Evolutionary conservation across 2,797 vertebrate genomes (phyloP).

Genomic region (Myiotriccus ornatus): DNA sequence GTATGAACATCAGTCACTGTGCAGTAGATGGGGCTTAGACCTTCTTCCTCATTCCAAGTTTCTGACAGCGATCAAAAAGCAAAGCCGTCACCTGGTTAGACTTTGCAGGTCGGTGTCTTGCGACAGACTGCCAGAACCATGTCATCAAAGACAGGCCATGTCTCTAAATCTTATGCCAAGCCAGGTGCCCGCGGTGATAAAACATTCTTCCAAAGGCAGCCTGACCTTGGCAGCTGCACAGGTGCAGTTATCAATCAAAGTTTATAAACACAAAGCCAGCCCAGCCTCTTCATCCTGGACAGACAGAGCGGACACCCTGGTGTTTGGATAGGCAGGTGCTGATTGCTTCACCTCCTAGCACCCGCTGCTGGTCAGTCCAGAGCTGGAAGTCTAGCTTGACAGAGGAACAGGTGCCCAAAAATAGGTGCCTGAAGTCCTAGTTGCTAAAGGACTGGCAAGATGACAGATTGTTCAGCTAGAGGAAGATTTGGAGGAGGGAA

Average conservation of each 20-base stretch:
- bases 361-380: neutral
- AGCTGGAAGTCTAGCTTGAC: neutral
- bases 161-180: conserved; percentile 55
- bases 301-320: neutral
- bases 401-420: neutral
- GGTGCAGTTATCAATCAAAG: conserved; percentile 62
- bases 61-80: neutral
- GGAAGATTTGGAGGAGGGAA: neutral
- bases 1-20: neutral
- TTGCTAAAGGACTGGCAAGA: neutral
- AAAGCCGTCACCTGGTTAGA: neutral
- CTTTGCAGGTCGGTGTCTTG: neutral
- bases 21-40: neutral
- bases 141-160: conserved; percentile 15
- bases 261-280: neutral
- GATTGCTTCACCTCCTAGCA: neutral
- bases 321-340: neutral
- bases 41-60: neutral
- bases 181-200: conserved; percentile 50
- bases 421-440: neutral
- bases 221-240: conserved; percentile 28
- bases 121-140: conserved; percentile 34
- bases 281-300: neutral
- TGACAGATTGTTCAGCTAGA: neutral
- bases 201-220: conserved; percentile 49